Evolutionary conservation across 2,888 invertebrate genomes (phyloP), one percentile per base, ranked within the genome.

Genomic region (Sturmia bella): DNA sequence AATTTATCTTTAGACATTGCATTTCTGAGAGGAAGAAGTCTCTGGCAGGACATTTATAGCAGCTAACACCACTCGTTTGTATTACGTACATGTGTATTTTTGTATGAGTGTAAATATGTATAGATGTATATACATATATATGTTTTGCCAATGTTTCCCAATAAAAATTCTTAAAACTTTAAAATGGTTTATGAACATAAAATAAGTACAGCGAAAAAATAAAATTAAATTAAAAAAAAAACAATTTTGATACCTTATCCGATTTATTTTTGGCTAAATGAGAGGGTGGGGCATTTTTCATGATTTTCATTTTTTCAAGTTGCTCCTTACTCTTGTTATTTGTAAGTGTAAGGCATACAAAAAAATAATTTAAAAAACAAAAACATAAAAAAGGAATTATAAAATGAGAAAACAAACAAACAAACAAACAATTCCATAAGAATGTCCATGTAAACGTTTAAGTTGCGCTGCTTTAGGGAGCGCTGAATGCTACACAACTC

Each of bases 201-300:
- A 68, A 45, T 45, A 37, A 78, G 21, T n/a, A n/a, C n/a, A n/a
- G n/a, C n/a, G n/a, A n/a, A n/a, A n/a, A 43, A 52, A 82, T 41
- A 52, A 37, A 74, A 61, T 56, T 11, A 50, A 61, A 52, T 52
- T 41, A 54, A 54, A 63, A 52, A 19, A 57, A 54, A 54, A 63
- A 52, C 24, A 57, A 45, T 54, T 43, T 15, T 70, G 84, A 92
- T 93, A 96, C 96, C 96, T 96, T 95, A 89, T 95, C 95, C 21
- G 96, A 96, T 91, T 95, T 96, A 89, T 94, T 96, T 93, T 94
- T 96, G 92, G 94, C 94, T 91, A 95, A 92, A 93, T 96, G 94
- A 86, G 96, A 97, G 66, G 97, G 96, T 87, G 96, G 96, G 85
- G 96, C 96, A 93, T 95, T 94, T 91, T 96, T 94, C 87, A 97